Base-by-base conservation (phyloP, 1,140 invertebrate genomes). In the Mercenaria mercenaria region DNA sequence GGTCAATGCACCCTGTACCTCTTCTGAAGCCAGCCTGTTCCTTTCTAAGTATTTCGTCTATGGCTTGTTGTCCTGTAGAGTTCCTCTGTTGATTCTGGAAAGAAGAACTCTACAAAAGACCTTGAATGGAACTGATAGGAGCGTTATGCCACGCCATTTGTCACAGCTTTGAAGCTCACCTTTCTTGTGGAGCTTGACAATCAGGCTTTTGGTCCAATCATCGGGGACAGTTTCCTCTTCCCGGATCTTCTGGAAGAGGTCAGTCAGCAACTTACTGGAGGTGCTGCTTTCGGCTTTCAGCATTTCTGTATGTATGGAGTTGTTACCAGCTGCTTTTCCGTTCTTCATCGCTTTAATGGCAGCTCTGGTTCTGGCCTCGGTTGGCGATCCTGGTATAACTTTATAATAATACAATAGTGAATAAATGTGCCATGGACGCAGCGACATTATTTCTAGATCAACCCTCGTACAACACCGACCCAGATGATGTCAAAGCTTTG, bases 11-110 rank as follows among this genome's bases (percentile, higher is more conserved):
- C 26, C 87, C 56, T 47, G 50, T 80, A 34, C 85, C 83, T 76
- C 37, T 88, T 47, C 84, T 80, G 72, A 88, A 91, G 26, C 76
- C 90, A 32, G 76, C 85, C 56, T 91, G 85, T 61, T 91, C 84
- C 39, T 91, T 47, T 0, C 41, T 39, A 11, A 72, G 43, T 10
- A 11, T 67, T n/a, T 52, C 64, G 6, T 88, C 84, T 8, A 81
- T 29, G 0, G 41, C 43, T 26, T 11, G n/a, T n/a, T n/a, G n/a
- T n/a, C n/a, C n/a, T n/a, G n/a, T n/a, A n/a, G n/a, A n/a, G n/a
- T n/a, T n/a, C n/a, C n/a, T n/a, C n/a, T 59, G 15, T 8, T 74
- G 1, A 91, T 69, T 15, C 82, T 23, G 32, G 88, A 26, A 1
- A 88, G 41, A 23, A 88, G 29, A 64, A 47, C 26, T n/a, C 29